A percentile compares a stretch with the other conserved stretches of the same genome.
Evolutionary conservation across 1,140 invertebrate genomes (phyloP).

Genomic region (Micrasema longulum): DNA sequence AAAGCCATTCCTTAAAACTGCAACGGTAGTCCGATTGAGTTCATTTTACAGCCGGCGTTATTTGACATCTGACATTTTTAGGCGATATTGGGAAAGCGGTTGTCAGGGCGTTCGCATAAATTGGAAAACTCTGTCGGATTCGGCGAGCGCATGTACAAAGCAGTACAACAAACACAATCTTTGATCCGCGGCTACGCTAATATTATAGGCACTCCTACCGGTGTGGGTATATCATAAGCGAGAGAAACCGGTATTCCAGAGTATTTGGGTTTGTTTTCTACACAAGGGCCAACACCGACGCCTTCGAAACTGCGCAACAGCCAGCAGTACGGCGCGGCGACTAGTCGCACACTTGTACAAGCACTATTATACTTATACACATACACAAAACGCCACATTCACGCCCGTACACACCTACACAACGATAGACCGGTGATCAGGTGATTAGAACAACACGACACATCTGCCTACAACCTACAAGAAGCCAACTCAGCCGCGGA

Average conservation of each 20-base stretch:
- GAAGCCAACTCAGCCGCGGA: slow-evolving; percentile 11
- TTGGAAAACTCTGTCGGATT: background rate
- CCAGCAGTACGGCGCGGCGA: too few relatives aligned
- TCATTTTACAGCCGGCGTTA: background rate
- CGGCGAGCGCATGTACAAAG: background rate
- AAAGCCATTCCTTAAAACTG: too few relatives aligned
- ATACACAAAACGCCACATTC: slow-evolving; percentile 1
- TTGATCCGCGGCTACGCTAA: background rate
- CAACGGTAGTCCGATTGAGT: too few relatives aligned
- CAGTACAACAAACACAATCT: background rate
- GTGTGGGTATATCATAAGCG: background rate
- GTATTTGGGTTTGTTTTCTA: slow-evolving; percentile 32
- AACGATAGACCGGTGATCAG: slow-evolving; percentile 22
- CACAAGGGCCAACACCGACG: slow-evolving; percentile 20
- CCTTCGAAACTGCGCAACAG: slow-evolving; percentile 23
- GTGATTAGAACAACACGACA: slow-evolving; percentile 42
- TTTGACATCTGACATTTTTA: background rate
- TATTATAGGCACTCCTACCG: background rate
- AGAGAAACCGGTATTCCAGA: slow-evolving; percentile 34
- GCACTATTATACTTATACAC: background rate
- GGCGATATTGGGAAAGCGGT: background rate
- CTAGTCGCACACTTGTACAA: too few relatives aligned
- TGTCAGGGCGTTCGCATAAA: background rate
- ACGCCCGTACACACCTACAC: slow-evolving; percentile 1
- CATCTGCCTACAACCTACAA: slow-evolving; percentile 35